Evolutionary conservation across 92 coral and sea anemone genomes (phyloP).

Genomic region (Palythoa grandiflora): DNA sequence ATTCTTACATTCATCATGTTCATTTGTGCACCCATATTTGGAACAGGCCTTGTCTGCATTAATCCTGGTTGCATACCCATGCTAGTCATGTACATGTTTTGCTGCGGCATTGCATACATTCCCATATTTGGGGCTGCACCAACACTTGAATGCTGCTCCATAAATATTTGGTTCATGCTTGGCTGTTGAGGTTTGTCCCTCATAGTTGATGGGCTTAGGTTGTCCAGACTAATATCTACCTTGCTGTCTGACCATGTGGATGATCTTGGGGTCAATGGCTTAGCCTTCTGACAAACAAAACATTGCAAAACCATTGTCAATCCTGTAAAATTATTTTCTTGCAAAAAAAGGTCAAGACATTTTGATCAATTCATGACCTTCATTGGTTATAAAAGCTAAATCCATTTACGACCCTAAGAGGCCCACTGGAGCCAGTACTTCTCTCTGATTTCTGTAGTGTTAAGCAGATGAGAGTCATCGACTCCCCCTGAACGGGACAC

Average conservation of each 20-base stretch:
- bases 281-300: conserved; percentile 22
- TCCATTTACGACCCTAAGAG: no score
- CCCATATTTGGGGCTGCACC: conserved; percentile 63
- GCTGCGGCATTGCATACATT: conserved; percentile 68
- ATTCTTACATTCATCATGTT: conserved; percentile 69
- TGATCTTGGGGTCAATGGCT: conserved; percentile 59
- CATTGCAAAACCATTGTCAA: no score
- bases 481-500: no score
- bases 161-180: conserved; percentile 89
- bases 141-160: conserved; percentile 66
- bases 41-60: conserved; percentile 48
- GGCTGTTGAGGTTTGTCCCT: conserved; percentile 95
- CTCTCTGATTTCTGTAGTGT: no score
- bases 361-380: no score
- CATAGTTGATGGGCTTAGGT: conserved; percentile 83
- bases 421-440: no score
- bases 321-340: no score
- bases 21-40: conserved; percentile 66
- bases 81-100: conserved; percentile 52
- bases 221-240: conserved; percentile 94
- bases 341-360: no score
- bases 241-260: conserved; percentile 99
- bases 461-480: no score
- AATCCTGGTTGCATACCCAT: conserved; percentile 53
- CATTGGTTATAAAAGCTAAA: no score